Conservation (phyloP, 2,113 vertebrate species). For the Solea senegalensis region DNA sequence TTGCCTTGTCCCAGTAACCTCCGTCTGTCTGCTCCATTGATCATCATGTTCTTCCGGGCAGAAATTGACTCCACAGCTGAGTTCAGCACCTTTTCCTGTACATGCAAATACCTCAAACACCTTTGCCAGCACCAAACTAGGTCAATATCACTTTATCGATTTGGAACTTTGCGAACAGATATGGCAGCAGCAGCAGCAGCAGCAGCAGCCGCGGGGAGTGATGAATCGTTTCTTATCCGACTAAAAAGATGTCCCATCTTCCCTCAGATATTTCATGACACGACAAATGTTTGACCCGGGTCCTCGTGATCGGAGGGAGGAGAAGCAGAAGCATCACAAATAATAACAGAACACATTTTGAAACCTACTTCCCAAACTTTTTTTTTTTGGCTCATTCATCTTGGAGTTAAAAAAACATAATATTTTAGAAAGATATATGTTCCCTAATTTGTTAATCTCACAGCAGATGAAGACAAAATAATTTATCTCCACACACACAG, state of each 20-base stretch:
- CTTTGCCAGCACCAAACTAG: not conserved
- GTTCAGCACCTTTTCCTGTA: slow-evolving; percentile 10
- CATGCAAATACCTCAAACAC: slow-evolving; percentile 14
- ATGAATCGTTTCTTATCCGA: not conserved
- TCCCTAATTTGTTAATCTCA: not conserved
- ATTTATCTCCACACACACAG: not conserved
- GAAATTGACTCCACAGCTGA: slow-evolving; percentile 33
- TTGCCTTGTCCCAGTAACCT: slow-evolving; percentile 47
- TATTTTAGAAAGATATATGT: not conserved
- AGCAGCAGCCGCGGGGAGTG: slow-evolving; percentile 13
- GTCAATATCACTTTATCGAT: slow-evolving; percentile 19
- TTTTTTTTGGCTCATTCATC: not conserved
- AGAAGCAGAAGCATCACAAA: not conserved
- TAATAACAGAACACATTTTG: not conserved
- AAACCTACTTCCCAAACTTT: not conserved
- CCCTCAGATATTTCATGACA: not conserved
- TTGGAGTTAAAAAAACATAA: too few species aligned
- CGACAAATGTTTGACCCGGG: not conserved
- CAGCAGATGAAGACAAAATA: not conserved
- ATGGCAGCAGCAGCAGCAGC: slow-evolving; percentile 23
- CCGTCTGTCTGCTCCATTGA: slow-evolving; percentile 41
- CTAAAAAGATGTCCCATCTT: not conserved
- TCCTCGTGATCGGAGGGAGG: not conserved
- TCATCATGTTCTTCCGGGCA: slow-evolving; percentile 54
- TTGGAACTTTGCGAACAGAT: not conserved